A percentile compares a stretch with the other conserved stretches of the same genome.
These are phyloP conservation scores for Paraplagusia blochii DNA, from an alignment of 2,113 vertebrate genomes.

Conservation along the genomic window DNA sequence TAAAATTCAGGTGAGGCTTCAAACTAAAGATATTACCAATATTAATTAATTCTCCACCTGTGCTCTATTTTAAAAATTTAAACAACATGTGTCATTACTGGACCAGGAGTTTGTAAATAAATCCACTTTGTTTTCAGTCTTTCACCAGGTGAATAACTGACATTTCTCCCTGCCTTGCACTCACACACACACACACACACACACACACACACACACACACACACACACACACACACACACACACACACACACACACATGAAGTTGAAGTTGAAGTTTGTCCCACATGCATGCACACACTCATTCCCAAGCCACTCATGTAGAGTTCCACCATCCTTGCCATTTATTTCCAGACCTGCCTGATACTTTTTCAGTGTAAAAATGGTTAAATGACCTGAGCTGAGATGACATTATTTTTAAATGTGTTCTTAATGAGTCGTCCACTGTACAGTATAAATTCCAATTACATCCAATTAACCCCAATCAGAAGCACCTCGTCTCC, in stretches of 20 bases:
- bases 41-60: no score
- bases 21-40: no score
- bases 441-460: constrained; percentile 93
- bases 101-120: background rate
- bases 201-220: background rate
- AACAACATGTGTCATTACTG: background rate
- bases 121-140: background rate
- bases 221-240: background rate
- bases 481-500: constrained; percentile 89
- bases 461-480: constrained; percentile 99
- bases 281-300: no score
- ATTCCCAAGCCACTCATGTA: constrained; percentile 4
- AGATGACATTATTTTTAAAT: constrained; percentile 78
- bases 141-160: constrained; percentile 23
- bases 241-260: background rate
- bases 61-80: background rate
- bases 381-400: constrained; percentile 79
- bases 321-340: constrained; percentile 8
- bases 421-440: constrained; percentile 83
- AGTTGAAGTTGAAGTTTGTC: no score
- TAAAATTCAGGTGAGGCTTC: no score
- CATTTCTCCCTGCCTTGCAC: constrained; percentile 25
- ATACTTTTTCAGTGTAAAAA: constrained; percentile 60
- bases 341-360: constrained; percentile 33
- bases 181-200: background rate